Base-by-base conservation (phyloP, 2,797 vertebrate species). In the Rhinella marina region DNA sequence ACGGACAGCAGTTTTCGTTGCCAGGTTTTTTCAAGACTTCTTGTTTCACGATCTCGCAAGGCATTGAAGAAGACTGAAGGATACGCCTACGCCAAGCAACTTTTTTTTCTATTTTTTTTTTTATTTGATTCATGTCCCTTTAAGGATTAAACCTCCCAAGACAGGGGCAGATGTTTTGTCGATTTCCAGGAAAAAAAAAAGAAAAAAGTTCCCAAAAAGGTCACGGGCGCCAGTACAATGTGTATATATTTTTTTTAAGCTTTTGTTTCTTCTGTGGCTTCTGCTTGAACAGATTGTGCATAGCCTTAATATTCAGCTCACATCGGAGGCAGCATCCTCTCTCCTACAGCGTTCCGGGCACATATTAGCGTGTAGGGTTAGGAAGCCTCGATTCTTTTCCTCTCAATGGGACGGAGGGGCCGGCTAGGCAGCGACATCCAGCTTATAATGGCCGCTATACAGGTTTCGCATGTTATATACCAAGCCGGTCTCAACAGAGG, bases 361-460 rank as follows among this genome's bases (percentile, higher is more conserved):
- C 80, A 41, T 62, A 64, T 64, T 29, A 82, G 32, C 25, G 27
- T 57, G 86, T 75, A 87, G 70, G 70, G 56, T 72, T 21, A 72
- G 68, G 56, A 10, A 16, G 80, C 57, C 50, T 29, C 59, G 21
- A 81, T 73, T 81, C 78, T 86, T 61, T 54, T 50, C 23, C 48
- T 32, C 50, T 82, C 41, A 82, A 76, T 87, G 56, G 86, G 85
- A 48, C 70, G 21, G 52, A 73, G 68, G 54, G 64, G 64, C 56
- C 66, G n/a, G 64, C 75, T 59, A 81, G 64, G 77, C 54, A 27
- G 64, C 48, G 81, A 87, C 86, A 87, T 85, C 72, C 3, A 50
- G 19, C 56, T 50, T 19, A 85, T 85, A 85, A 76, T 64, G 72
- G 83, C 32, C 8, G 57, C 57, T 76, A 50, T 85, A 50, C 32